A percentile compares a stretch with the other conserved stretches of the same genome.
Conservation (phyloP, 2,113 vertebrate genomes). For the Ailuropoda melanoleuca region DNA sequence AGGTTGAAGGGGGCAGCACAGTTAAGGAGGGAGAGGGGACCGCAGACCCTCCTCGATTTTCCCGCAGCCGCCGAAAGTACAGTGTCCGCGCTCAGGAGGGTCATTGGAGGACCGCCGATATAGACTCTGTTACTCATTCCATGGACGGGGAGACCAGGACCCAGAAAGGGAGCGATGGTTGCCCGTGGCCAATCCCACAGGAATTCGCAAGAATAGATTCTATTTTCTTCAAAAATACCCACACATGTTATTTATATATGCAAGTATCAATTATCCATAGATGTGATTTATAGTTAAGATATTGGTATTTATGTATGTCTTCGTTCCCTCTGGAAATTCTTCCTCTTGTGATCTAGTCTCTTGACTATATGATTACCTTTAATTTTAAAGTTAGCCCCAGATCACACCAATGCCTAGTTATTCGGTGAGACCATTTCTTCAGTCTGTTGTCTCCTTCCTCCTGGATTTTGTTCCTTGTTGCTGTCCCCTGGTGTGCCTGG, state of each 20-base stretch:
- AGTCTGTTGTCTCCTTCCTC: too few species aligned
- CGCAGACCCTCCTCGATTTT: neutral
- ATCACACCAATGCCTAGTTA: neutral
- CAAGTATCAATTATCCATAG: neutral
- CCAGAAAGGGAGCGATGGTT: neutral
- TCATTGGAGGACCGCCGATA: neutral
- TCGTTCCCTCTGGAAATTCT: neutral
- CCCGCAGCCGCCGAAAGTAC: too few species aligned
- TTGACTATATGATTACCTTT: neutral
- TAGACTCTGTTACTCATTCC: fast-evolving
- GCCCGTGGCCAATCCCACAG: neutral
- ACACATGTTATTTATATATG: neutral
- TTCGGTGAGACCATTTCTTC: neutral
- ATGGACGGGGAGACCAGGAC: neutral
- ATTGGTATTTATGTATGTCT: neutral
- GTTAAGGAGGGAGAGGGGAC: neutral
- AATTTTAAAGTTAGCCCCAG: neutral
- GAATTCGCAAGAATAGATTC: neutral
- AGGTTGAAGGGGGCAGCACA: neutral
- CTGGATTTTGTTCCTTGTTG: neutral
- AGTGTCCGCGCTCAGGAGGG: neutral
- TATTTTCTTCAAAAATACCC: neutral
- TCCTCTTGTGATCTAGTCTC: neutral
- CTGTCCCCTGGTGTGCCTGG: neutral
- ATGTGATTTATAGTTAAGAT: neutral